Percentiles rank a stretch among this genome's conserved stretches.
phyloP scores from a whole-genome alignment of 2,113 vertebrate genomes.

The Chaetops frenatus region DNA sequence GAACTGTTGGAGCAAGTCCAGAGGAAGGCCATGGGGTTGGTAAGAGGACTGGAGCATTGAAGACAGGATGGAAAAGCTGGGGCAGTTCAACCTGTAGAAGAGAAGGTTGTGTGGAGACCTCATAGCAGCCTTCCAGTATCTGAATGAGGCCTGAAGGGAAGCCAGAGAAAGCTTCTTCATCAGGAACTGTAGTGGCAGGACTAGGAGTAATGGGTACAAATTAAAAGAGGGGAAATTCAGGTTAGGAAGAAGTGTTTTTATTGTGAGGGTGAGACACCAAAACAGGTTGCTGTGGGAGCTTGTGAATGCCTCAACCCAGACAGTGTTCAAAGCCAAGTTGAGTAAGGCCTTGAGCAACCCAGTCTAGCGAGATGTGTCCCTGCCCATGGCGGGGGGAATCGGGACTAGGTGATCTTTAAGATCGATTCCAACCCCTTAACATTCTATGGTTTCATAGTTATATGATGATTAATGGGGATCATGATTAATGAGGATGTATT shows the following conservation, averaged over 20 bases:
- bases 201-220: background rate
- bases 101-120: background rate
- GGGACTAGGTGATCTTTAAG: background rate
- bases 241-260: background rate
- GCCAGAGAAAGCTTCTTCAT: background rate
- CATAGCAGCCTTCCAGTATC: background rate
- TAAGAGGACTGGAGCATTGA: background rate
- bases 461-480: background rate
- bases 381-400: background rate
- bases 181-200: background rate
- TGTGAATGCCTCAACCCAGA: background rate
- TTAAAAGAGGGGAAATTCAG: background rate
- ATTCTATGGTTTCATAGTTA: background rate
- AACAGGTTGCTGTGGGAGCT: background rate
- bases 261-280: background rate
- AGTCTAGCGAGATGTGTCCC: background rate
- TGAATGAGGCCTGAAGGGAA: background rate
- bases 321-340: fast-evolving
- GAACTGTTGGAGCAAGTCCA: background rate
- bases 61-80: background rate
- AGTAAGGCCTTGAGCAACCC: background rate
- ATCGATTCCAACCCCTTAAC: background rate
- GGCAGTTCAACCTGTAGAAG: background rate
- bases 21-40: background rate
- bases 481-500: background rate